A percentile compares a stretch with the other conserved stretches of the same genome.
Conservation (phyloP, 1,140 invertebrate species). For the Idris sp. region DNA sequence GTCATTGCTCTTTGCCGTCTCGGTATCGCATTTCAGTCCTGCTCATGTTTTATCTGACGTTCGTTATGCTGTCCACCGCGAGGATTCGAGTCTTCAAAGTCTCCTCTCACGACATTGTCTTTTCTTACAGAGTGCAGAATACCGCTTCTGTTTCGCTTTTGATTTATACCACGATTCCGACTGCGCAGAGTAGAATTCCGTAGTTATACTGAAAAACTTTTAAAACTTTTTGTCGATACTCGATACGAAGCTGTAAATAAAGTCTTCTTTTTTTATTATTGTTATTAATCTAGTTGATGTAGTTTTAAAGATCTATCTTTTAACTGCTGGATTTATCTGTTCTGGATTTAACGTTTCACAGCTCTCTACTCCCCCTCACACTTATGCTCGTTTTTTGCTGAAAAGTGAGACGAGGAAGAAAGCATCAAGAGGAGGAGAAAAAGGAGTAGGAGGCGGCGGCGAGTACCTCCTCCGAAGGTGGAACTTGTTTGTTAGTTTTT, state of each 20-base stretch:
- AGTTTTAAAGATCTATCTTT: too few relatives aligned
- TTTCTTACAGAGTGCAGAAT: conserved; percentile 63
- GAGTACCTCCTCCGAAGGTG: conserved; percentile 57
- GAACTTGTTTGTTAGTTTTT: conserved; percentile 74
- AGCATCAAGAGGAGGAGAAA: conserved; percentile 33
- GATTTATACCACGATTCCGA: conserved; percentile 62
- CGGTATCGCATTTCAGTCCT: conserved; percentile 61
- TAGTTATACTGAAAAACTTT: too few relatives aligned
- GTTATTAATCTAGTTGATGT: too few relatives aligned
- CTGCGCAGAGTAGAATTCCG: too few relatives aligned
- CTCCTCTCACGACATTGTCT: conserved; percentile 55
- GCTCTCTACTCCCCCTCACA: conserved; percentile 18
- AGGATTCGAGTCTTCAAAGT: conserved; percentile 18
- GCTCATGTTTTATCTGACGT: conserved; percentile 71
- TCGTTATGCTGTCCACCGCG: conserved; percentile 68
- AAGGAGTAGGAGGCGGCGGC: conserved; percentile 44
- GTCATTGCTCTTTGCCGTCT: conserved; percentile 25
- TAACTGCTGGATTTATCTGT: too few relatives aligned
- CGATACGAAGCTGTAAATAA: too few relatives aligned
- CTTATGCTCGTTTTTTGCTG: conserved; percentile 28
- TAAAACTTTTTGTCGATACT: too few relatives aligned
- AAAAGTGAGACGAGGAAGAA: conserved; percentile 37
- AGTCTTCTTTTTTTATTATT: too few relatives aligned
- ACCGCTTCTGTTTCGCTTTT: conserved; percentile 56
- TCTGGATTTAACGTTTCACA: too few relatives aligned